Evolutionary conservation across 30 jellyfish, hydroid and myxozoan genomes (phyloP), one percentile per base, ranked within the genome.

Genomic region (Aurelia coerulea): DNA sequence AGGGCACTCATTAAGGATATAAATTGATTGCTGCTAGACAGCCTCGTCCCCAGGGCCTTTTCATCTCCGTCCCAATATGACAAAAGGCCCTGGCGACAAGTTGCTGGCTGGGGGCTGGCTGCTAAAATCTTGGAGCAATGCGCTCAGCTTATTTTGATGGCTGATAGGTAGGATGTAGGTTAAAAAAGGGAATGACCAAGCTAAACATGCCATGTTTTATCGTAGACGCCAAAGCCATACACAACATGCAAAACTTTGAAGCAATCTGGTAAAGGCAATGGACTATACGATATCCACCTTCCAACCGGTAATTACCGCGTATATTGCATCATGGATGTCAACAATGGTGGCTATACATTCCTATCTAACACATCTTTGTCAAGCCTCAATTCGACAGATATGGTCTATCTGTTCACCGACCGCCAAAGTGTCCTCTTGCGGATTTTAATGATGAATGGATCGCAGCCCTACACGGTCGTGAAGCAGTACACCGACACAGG

Each of bases 331-430:
- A 84, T 84, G 94, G 70, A 11, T 46, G 62, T 49, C n/a, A 84
- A 84, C 65, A 89, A 89, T 10, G 94, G 94, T 39, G 94, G 83
- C 32, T 84, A 84, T 35, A 84, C 94, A 18, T 84, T 83, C 69
- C 32, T 84, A 32, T 62, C 94, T 4, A 63, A 33, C 33, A 49
- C 35, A 17, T 17, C 73, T n/a, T 37, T 71, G 65, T 19, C 87
- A 46, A 68, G 46, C 62, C 56, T 84, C 42, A 76, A 42, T 13
- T 89, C 37, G 33, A 4, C 59, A 37, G 94, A 84, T 73, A 32
- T 84, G 29, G 62, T 62, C 59, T 8, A 5, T 34, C 41, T 84
- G 68, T 73, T 84, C 54, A 64, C 82, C 5, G 60, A 58, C 65
- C 62, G 65, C 65, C 78, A 60, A 32, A 73, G 74, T 63, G 94